These are phyloP conservation scores for Chrysochloris asiatica DNA, from an alignment of 2,113 vertebrate genomes.

Conservation along the genomic window DNA sequence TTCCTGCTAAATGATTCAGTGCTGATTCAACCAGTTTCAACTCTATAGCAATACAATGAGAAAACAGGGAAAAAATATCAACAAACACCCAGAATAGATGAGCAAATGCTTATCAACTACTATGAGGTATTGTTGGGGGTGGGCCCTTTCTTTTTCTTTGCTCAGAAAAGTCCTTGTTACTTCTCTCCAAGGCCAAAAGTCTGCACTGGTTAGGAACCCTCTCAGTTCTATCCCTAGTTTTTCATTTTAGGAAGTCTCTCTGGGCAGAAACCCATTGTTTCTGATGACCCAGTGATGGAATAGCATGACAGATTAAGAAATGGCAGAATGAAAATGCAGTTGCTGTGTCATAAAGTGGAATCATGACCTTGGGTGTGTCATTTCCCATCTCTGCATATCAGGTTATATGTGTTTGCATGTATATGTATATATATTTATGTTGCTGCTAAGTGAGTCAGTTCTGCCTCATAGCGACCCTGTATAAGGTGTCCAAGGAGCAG, in stretches of 20 bases:
- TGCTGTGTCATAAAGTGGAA: not conserved
- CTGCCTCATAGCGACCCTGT: too few relatives aligned
- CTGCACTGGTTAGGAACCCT: not conserved
- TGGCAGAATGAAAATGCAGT: too few relatives aligned
- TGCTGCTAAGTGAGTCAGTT: too few relatives aligned
- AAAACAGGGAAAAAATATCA: not conserved
- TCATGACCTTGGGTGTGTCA: not conserved
- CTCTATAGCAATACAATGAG: slow-evolving; percentile 30
- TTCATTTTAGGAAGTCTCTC: not conserved
- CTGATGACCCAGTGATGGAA: not conserved
- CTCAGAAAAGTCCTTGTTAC: slow-evolving; percentile 40
- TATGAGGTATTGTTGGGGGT: accelerated
- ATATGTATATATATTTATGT: too few relatives aligned
- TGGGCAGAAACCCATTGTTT: not conserved
- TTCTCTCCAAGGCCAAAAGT: slow-evolving; percentile 28
- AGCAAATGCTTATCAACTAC: slow-evolving; percentile 42
- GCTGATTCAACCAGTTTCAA: slow-evolving; percentile 70
- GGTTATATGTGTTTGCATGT: not conserved
- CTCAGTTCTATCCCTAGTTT: not conserved
- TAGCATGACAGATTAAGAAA: not conserved
- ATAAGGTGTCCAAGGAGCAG: too few relatives aligned
- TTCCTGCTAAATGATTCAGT: slow-evolving; percentile 67
- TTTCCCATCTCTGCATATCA: not conserved
- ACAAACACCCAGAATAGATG: slow-evolving; percentile 29
- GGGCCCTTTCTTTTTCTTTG: slow-evolving; percentile 16